phyloP scores from a whole-genome alignment of 2,888 invertebrate species.

The Chaetogeoica ovagalla region DNA sequence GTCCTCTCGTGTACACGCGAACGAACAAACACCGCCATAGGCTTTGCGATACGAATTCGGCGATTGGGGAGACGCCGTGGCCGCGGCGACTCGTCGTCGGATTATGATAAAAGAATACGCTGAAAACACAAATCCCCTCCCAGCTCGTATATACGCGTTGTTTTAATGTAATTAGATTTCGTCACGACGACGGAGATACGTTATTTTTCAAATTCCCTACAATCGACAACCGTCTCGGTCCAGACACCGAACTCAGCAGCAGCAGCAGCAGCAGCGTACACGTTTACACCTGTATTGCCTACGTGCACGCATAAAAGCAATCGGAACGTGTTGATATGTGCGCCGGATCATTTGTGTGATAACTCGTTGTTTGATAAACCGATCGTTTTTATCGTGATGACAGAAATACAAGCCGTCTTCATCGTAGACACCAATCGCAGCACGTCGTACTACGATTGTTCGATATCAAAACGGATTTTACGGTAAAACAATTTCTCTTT shows the following conservation, averaged over 20 bases:
- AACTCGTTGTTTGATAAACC: no score
- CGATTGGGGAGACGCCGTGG: not conserved
- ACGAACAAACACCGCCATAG: not conserved
- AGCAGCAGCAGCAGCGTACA: no score
- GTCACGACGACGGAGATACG: constrained; percentile 2
- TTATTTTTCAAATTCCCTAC: constrained; percentile 28
- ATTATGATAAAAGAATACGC: constrained; percentile 30
- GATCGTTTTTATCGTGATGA: no score
- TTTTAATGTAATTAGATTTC: constrained; percentile 47
- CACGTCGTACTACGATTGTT: no score
- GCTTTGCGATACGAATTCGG: not conserved
- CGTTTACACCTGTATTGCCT: no score
- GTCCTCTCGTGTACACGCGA: not conserved
- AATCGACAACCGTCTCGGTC: not conserved
- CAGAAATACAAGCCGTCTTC: no score
- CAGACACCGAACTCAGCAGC: not conserved
- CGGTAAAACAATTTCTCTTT: no score
- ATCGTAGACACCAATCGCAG: no score
- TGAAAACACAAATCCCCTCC: constrained; percentile 21
- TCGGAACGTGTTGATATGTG: no score
- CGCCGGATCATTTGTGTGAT: no score
- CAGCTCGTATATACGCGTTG: not conserved
- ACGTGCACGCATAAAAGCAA: no score
- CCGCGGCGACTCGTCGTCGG: not conserved
- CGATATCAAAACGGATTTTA: no score